Evolutionary conservation across 2,888 invertebrate species (phyloP).

Genomic region (Epinotia ramella): DNA sequence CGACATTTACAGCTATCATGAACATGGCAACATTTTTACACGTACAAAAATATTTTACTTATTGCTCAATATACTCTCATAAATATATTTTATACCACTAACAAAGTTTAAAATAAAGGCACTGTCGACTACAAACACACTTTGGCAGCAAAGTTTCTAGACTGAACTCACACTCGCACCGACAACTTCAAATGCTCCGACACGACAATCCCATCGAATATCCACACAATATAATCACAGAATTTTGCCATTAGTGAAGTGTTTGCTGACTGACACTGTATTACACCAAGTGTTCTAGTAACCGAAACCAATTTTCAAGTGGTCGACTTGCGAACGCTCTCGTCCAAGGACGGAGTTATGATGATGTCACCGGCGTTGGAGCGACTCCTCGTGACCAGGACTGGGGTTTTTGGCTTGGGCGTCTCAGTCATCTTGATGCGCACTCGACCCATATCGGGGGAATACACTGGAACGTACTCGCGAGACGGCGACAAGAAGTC

Average conservation of each 20-base stretch:
- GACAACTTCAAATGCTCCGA: conserved; percentile 65
- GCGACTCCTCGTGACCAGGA: conserved; percentile 90
- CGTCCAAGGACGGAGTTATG: conserved; percentile 86
- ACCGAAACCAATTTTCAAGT: conserved; percentile 71
- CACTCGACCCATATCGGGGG: conserved; percentile 90
- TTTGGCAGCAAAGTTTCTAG: conserved; percentile 83
- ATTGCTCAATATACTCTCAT: conserved; percentile 80
- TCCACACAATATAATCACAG: conserved; percentile 78
- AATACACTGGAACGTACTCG: conserved; percentile 83
- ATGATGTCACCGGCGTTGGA: conserved; percentile 92
- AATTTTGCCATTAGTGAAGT: conserved; percentile 81
- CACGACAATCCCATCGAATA: conserved; percentile 63
- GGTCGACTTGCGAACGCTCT: conserved; percentile 71
- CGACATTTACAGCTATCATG: conserved; percentile 75
- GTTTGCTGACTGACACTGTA: conserved; percentile 79
- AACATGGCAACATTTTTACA: conserved; percentile 84
- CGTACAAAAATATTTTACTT: conserved; percentile 83
- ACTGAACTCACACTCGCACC: conserved; percentile 67
- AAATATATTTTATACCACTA: conserved; percentile 78
- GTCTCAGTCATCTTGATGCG: conserved; percentile 91
- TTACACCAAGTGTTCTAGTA: conserved; percentile 70
- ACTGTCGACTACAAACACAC: conserved; percentile 86
- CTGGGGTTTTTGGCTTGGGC: conserved; percentile 92
- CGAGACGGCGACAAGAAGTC: conserved; percentile 78
- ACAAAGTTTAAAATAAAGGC: conserved; percentile 78